phyloP scores from a whole-genome alignment of 2,888 invertebrate genomes.

The Iselma pallidipennis region DNA sequence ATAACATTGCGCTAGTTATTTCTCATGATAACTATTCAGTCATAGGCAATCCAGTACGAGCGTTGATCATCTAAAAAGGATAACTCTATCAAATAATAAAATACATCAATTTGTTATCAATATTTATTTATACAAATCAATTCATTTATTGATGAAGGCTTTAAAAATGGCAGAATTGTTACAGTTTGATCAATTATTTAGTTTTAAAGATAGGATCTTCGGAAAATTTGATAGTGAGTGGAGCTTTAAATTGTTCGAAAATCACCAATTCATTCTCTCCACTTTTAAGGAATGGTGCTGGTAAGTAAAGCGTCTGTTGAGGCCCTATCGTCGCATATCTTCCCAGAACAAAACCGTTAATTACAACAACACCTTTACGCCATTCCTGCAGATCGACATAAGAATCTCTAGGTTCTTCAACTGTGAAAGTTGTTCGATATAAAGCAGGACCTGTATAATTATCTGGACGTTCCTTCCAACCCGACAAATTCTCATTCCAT shows the following conservation, averaged over 20 bases:
- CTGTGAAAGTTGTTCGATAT: conserved; percentile 57
- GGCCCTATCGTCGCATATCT: conserved; percentile 80
- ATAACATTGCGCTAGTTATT: no score
- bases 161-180: no score
- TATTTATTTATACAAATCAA: no score
- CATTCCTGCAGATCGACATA: conserved; percentile 77
- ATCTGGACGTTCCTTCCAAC: conserved; percentile 48
- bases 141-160: no score
- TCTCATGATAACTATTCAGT: no score
- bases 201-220: background rate
- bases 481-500: conserved; percentile 51
- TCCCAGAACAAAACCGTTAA: conserved; percentile 86
- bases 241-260: conserved; percentile 44
- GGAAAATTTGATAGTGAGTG: background rate
- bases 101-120: no score
- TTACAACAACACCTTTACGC: conserved; percentile 83
- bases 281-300: conserved; percentile 69
- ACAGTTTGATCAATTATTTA: no score
- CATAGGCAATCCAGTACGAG: no score
- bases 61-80: no score
- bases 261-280: conserved; percentile 55
- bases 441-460: conserved; percentile 59
- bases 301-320: conserved; percentile 80
- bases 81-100: no score
- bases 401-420: conserved; percentile 66